Base-by-base conservation (phyloP, 2,888 invertebrate species). In the Drosophila meridiana region DNA sequence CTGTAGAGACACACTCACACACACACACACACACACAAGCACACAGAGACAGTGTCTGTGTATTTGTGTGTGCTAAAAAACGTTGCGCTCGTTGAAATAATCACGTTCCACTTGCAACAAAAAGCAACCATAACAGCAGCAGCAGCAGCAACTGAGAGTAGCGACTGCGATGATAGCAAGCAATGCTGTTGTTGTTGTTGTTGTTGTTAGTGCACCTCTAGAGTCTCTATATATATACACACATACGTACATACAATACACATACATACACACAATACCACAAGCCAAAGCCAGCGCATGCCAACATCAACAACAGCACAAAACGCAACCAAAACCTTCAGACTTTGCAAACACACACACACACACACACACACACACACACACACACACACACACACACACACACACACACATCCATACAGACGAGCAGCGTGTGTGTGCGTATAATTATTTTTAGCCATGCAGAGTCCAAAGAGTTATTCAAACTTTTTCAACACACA, bases 61-160 rank as follows among this genome's bases (percentile, higher is more conserved):
- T 78, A 34, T 45, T 32, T 73, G 45, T 69, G 52, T 73, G 76
- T 48, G 68, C 78, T 66, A 71, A 77, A 71, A 80, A 76, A 63
- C 78, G 71, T 78, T 67, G 87, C 78, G 77, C 85, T 83, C 74
- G 82, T 87, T 84, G 82, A 89, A 90, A 90, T 91, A 91, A 91
- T 92, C 91, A 91, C 92, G 91, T 91, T 90, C 92, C 92, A 91
- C 90, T 91, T 91, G 91, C 91, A 90, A 87, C 87, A 78, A 84
- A 87, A 89, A 76, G 60, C 68, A 77, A 63, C 63, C 50, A 61
- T 58, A 79, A 61, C 74, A 76, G 56, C 59, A 76, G 30, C 64
- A 73, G 38, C 64, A 73, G 64, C 63, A 80, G 45, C 68, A 76
- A 55, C 53, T 55, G 60, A 50, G 32, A 73, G 56, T 59, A 68